Conservation (phyloP, 2,888 invertebrate genomes). For the Camponotus fellah region DNA sequence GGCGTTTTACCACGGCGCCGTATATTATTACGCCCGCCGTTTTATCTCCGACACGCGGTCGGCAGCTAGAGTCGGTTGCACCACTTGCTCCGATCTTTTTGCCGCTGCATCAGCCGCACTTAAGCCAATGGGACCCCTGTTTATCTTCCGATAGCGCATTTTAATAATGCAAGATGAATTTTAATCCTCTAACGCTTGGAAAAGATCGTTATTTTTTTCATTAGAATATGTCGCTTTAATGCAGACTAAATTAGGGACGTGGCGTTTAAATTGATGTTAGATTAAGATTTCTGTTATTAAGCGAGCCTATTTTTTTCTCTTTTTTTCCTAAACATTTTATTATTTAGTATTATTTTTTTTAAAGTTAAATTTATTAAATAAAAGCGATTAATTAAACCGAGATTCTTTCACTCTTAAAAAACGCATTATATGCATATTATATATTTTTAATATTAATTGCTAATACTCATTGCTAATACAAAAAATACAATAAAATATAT, state of each 20-base stretch:
- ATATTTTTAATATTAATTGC: neutral
- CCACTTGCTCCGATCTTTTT: conserved; percentile 30
- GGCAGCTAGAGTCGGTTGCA: conserved; percentile 51
- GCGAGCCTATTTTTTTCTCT: neutral
- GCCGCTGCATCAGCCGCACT: neutral
- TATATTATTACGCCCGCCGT: conserved; percentile 69
- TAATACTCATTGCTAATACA: neutral
- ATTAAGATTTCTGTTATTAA: conserved; percentile 16
- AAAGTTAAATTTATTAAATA: neutral
- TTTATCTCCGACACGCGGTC: conserved; percentile 43
- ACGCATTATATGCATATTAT: neutral
- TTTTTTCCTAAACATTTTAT: neutral
- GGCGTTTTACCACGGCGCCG: conserved; percentile 64
- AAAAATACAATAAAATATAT: neutral
- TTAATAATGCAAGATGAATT: conserved; percentile 34
- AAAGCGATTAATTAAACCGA: neutral
- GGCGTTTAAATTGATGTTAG: conserved; percentile 9
- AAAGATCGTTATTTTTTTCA: neutral
- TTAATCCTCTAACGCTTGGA: conserved; percentile 23
- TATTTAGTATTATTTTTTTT: neutral
- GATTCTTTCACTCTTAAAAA: neutral
- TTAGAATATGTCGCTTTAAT: conserved; percentile 33
- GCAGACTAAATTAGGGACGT: neutral
- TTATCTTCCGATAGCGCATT: conserved; percentile 46
- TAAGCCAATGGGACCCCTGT: neutral